phyloP scores from a whole-genome alignment of 2,113 vertebrate species.

The Marmota monax region DNA sequence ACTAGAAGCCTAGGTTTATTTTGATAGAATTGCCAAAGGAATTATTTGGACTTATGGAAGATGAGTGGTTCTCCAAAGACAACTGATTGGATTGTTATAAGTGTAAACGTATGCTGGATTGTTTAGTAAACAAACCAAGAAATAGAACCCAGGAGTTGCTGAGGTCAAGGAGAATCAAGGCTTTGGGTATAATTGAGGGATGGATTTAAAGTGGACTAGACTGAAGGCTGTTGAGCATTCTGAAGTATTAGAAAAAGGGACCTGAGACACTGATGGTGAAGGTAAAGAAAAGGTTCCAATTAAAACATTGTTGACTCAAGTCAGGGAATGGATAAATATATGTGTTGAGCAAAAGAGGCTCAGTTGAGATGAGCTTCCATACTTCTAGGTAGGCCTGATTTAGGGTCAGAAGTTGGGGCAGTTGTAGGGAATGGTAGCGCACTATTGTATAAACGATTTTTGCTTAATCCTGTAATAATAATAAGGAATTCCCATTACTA shows the following conservation, averaged over 20 bases:
- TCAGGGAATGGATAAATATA: background rate
- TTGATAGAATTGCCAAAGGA: background rate
- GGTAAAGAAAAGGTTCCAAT: background rate
- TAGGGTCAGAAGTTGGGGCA: background rate
- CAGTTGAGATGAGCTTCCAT: background rate
- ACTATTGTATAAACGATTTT: background rate
- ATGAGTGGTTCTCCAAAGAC: background rate
- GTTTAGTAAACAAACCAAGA: background rate
- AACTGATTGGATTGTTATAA: background rate
- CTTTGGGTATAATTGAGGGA: background rate
- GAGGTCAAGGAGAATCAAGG: background rate
- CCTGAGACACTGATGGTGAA: background rate
- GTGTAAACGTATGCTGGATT: background rate
- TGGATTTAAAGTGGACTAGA: background rate
- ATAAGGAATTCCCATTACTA: background rate
- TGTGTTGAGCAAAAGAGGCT: background rate
- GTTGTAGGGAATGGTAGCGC: background rate
- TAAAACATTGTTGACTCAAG: background rate
- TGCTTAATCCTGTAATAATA: background rate
- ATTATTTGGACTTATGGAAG: background rate
- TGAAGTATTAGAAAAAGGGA: background rate
- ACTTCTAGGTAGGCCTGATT: background rate
- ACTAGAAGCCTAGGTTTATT: background rate
- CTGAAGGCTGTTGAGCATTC: background rate
- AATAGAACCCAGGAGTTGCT: background rate